Conservation (phyloP, 2,797 vertebrate species). For the Pseudochaenichthys georgianus region DNA sequence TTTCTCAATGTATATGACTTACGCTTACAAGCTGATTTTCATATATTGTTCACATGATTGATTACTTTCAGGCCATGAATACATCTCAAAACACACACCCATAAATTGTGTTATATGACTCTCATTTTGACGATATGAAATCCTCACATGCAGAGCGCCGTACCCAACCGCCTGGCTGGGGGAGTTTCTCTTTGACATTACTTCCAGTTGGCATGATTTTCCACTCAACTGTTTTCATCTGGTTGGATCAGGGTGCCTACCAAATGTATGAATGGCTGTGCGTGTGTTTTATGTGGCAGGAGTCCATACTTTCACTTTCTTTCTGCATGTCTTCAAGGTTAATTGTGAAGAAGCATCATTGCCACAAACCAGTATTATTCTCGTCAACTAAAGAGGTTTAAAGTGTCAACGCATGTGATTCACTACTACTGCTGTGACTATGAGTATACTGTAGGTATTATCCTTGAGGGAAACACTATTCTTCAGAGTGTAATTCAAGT, state of each 20-base stretch:
- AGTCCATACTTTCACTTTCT: slow-evolving; percentile 49
- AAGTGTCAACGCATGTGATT: not conserved
- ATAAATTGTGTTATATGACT: not conserved
- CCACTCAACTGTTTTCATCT: not conserved
- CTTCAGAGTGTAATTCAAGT: not conserved
- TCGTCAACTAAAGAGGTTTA: not conserved
- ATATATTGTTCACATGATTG: not conserved
- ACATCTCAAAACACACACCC: not conserved
- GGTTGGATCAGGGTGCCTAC: not conserved
- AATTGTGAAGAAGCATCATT: not conserved
- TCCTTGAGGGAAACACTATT: not conserved
- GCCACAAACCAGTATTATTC: not conserved
- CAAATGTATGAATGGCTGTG: slow-evolving; percentile 8
- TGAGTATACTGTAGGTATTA: no score
- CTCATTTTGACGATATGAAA: not conserved
- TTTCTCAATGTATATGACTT: not conserved
- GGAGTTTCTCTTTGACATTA: not conserved
- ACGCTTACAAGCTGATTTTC: not conserved
- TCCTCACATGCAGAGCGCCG: not conserved
- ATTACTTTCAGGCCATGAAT: not conserved
- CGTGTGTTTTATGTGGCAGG: not conserved
- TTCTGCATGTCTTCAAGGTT: not conserved
- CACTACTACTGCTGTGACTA: not conserved
- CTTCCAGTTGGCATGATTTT: not conserved
- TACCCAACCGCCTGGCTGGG: not conserved